Percentiles rank a stretch among this genome's conserved stretches.
Conservation (phyloP, 2,113 vertebrate species). For the Ellobius talpinus region DNA sequence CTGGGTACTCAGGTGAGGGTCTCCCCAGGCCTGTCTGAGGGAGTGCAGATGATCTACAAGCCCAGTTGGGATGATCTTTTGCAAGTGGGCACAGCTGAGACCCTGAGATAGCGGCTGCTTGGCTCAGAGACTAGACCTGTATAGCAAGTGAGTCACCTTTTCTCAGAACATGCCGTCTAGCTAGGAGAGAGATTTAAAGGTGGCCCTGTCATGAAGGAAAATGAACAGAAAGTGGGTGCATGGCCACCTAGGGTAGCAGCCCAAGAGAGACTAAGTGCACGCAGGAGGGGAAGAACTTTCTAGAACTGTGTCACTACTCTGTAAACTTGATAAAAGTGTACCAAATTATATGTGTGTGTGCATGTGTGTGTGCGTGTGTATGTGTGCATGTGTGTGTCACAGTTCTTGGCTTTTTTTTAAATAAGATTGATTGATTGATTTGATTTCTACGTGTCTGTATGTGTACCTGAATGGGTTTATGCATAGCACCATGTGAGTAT, state of each 20-base stretch:
- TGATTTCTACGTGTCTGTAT: too few relatives aligned
- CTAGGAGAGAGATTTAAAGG: neutral
- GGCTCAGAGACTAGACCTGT: neutral
- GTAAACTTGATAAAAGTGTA: neutral
- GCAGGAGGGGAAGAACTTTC: neutral
- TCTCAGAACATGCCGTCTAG: neutral
- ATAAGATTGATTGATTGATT: too few relatives aligned
- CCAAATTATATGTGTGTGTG: neutral
- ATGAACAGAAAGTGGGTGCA: neutral
- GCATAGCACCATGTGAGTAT: neutral
- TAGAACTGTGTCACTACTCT: neutral
- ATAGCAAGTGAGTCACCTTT: neutral
- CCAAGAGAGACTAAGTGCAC: neutral
- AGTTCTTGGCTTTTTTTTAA: neutral
- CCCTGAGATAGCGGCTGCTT: neutral
- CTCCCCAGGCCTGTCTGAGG: neutral
- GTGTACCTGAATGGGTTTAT: neutral
- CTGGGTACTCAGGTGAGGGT: neutral
- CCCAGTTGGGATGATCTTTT: neutral
- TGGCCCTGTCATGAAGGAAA: neutral
- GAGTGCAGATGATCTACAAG: neutral
- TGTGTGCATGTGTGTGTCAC: neutral
- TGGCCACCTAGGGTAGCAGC: neutral
- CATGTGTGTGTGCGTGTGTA: neutral
- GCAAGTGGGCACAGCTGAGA: neutral